Conservation (phyloP, 2,888 invertebrate species). For the Cancer borealis region DNA sequence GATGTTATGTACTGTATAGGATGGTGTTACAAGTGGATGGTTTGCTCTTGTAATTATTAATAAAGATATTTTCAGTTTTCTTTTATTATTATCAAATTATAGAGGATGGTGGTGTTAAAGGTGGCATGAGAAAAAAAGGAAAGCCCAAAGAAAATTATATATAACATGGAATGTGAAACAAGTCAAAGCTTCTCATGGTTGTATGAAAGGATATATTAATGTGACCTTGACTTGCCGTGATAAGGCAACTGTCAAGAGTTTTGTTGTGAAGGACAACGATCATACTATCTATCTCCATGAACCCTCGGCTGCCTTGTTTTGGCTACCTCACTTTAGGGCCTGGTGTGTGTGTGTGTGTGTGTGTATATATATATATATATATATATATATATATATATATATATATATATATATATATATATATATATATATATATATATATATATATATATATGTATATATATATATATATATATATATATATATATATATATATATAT, state of each 20-base stretch:
- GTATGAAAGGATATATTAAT: no score
- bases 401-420: neutral
- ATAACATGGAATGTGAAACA: neutral
- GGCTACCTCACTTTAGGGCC: no score
- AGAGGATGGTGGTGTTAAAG: neutral
- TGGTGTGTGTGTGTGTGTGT: no score
- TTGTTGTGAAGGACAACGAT: no score
- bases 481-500: constrained; percentile 34
- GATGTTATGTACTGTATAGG: constrained; percentile 12
- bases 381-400: neutral
- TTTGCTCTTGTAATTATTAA: constrained; percentile 14
- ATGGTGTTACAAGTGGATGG: neutral
- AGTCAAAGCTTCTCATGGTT: no score
- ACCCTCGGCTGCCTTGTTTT: no score
- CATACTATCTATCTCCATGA: no score
- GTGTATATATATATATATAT: constrained; percentile 16
- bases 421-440: constrained; percentile 32
- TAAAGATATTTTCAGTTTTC: constrained; percentile 30
- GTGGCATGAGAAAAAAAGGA: neutral
- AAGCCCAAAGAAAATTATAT: neutral
- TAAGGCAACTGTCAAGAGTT: no score
- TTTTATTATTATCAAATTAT: neutral
- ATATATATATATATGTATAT: constrained; percentile 28
- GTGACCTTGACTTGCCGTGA: no score
- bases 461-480: constrained; percentile 41